Percentiles rank a stretch among this genome's conserved stretches.
phyloP scores from a whole-genome alignment of 2,113 vertebrate genomes.

The Melanostigma gelatinosum region DNA sequence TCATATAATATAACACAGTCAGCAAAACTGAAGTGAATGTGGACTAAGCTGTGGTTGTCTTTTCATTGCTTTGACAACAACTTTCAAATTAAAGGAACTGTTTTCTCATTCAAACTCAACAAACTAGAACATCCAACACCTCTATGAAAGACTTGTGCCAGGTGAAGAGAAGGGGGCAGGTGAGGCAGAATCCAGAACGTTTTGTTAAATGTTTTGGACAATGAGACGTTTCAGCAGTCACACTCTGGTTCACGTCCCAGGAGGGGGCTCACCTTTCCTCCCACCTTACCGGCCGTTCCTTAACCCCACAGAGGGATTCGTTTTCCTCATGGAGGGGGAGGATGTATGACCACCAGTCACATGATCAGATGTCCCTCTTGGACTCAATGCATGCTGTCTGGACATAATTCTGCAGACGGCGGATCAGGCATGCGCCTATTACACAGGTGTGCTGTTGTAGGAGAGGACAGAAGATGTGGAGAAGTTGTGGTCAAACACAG shows the following conservation, averaged over 20 bases:
- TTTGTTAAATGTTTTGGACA: no score
- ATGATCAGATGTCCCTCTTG: background rate
- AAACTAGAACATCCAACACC: no score
- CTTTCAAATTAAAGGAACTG: background rate
- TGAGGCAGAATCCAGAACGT: no score
- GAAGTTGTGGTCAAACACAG: background rate
- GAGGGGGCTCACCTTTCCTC: no score
- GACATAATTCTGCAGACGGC: background rate
- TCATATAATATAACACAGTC: background rate
- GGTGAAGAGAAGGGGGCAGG: no score
- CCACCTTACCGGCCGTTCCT: no score
- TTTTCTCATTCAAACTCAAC: background rate
- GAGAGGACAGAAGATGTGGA: background rate
- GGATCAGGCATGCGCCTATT: no score
- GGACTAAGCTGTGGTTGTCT: background rate
- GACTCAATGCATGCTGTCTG: background rate
- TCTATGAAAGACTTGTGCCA: no score
- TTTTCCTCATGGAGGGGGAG: background rate
- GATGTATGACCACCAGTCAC: background rate
- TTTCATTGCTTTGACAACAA: background rate
- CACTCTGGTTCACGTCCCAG: no score
- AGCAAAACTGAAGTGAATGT: background rate
- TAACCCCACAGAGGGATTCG: no score
- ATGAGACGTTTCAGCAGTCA: no score
- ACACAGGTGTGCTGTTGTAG: background rate